Base-by-base conservation (phyloP, 2,888 invertebrate genomes). In the Dolichomitus sp. region DNA sequence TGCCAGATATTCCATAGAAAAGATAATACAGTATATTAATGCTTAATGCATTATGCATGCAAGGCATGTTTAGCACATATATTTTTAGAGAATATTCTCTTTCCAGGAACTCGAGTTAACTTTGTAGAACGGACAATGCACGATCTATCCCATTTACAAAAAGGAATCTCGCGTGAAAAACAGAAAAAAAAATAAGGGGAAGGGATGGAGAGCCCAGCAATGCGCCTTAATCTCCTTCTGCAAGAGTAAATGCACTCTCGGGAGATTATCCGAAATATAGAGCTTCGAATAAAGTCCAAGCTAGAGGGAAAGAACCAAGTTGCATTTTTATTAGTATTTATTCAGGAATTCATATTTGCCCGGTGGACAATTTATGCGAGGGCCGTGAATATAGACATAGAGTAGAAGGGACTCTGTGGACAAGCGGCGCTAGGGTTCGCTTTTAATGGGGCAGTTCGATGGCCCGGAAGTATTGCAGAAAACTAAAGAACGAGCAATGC, bases 301-400 rank as follows among this genome's bases (percentile, higher is more conserved):
- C 7, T 50, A 63, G 52, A 27, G 48, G 68, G 12, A 68, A 48
- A 65, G 11, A 48, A 9, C 1, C 54, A 61, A 61, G 33, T 50
- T 54, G 54, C 40, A n/a, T 69, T 75, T 70, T 75, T 70, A 75
- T 65, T 48, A 65, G 69, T 65, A 70, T 80, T 75, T 80, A 75
- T 75, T 80, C 70, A 50, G 30, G 17, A 57, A 40, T 80, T 69
- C 65, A 70, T 75, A 75, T 75, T 57, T 75, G 19, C 57, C 52
- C 12, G 17, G 33, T 37, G 30, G 42, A 42, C 50, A 17, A 40
- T 17, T 45, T 30, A 65, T 48, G 37, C 59, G 69, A 23, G 40
- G n/a, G 37, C 19, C 5, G 23, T 37, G 40, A 23, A 54, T 40
- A 50, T 37, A 50, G 33, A 37, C 19, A 50, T 50, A 37, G 7